Percentiles rank a stretch among this genome's conserved stretches.
These are phyloP conservation scores for Pharmacophagus antenor DNA, from an alignment of 2,888 invertebrate genomes.

Conservation along the genomic window DNA sequence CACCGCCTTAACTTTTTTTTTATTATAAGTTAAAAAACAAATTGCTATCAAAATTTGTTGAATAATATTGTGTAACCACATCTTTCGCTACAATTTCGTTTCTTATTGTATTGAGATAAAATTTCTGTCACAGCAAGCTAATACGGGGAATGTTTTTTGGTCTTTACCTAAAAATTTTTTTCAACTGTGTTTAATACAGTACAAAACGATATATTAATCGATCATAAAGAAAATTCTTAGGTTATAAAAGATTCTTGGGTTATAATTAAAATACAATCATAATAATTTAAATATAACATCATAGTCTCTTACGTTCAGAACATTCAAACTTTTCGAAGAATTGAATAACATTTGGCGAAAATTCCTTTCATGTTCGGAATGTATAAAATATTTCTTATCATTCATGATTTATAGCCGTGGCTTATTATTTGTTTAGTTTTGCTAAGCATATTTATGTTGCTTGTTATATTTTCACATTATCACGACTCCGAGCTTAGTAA, in stretches of 20 bases:
- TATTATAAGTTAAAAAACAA: too few species aligned
- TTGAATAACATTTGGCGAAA: slow-evolving; percentile 10
- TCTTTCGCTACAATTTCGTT: too few species aligned
- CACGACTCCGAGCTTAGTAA: not conserved
- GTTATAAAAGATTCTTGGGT: not conserved
- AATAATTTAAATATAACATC: slow-evolving; percentile 4
- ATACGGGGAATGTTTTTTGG: too few species aligned
- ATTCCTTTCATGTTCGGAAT: slow-evolving; percentile 12
- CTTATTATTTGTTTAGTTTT: slow-evolving; percentile 19
- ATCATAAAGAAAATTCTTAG: not conserved
- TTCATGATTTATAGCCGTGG: slow-evolving; percentile 24
- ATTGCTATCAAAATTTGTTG: too few species aligned
- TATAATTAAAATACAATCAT: not conserved
- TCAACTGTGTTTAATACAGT: not conserved
- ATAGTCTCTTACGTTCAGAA: not conserved
- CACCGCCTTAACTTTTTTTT: too few species aligned
- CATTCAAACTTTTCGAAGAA: slow-evolving; percentile 5
- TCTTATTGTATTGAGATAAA: too few species aligned
- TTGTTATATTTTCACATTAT: not conserved
- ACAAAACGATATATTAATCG: not conserved
- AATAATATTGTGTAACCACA: too few species aligned
- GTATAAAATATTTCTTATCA: slow-evolving; percentile 25
- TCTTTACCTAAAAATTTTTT: too few species aligned
- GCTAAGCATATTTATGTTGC: slow-evolving; percentile 13
- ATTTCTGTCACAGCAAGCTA: too few species aligned